Evolutionary conservation across 2,888 invertebrate genomes (phyloP).

Genomic region (Acleris cristana): DNA sequence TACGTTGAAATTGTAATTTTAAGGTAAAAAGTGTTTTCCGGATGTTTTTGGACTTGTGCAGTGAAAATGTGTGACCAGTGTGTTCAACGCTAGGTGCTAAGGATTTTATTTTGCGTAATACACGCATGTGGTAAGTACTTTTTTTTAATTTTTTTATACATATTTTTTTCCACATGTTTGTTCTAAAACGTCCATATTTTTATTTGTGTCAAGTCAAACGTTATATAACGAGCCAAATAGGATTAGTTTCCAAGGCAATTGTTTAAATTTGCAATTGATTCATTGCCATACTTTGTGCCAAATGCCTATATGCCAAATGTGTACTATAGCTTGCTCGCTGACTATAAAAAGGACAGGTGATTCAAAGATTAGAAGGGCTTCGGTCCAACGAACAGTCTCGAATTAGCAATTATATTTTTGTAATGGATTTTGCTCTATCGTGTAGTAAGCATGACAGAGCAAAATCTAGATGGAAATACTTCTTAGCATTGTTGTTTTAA

Average conservation of each 20-base stretch:
- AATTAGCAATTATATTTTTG: slow-evolving; percentile 1
- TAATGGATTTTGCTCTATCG: background rate
- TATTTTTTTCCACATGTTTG: background rate
- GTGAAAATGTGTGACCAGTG: slow-evolving; percentile 78
- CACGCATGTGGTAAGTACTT: slow-evolving; percentile 44
- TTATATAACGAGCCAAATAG: slow-evolving; percentile 32
- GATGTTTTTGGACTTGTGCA: slow-evolving; percentile 42
- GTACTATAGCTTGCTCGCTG: slow-evolving; percentile 4
- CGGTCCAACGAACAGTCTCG: slow-evolving; percentile 9
- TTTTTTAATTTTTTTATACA: slow-evolving; percentile 16
- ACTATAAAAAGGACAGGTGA: slow-evolving; percentile 31
- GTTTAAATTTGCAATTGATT: slow-evolving; percentile 49
- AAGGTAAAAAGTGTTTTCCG: slow-evolving; percentile 31
- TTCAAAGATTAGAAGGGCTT: slow-evolving; percentile 10
- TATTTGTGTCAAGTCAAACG: background rate
- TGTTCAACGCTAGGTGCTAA: slow-evolving; percentile 60
- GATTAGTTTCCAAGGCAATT: slow-evolving; percentile 47
- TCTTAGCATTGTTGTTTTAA: too few species aligned
- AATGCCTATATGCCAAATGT: slow-evolving; percentile 28
- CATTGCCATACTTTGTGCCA: slow-evolving; percentile 35
- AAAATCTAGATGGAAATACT: too few species aligned
- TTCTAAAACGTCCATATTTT: background rate
- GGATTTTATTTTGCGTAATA: slow-evolving; percentile 50
- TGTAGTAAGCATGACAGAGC: too few species aligned
- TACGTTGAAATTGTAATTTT: slow-evolving; percentile 26